Evolutionary conservation across 2,797 vertebrate genomes (phyloP).

Genomic region (Coendou prehensilis): DNA sequence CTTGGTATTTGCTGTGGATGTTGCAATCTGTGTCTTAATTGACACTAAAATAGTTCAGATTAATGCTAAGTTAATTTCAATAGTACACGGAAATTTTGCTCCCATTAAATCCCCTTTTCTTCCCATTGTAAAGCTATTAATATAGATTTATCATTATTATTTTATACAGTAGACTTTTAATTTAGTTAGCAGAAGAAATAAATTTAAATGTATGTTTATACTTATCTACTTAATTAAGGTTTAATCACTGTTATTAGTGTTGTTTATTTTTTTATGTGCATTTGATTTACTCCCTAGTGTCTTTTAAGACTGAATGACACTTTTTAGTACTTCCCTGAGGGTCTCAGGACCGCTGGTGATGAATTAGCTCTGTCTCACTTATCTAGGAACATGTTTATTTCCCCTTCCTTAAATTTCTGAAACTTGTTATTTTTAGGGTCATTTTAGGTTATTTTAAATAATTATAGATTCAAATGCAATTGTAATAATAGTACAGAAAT

Average conservation of each 20-base stretch:
- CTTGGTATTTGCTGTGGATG: not conserved
- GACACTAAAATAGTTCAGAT: not conserved
- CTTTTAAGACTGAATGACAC: not conserved
- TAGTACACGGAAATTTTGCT: not conserved
- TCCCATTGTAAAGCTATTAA: not conserved
- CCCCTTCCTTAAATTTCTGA: not conserved
- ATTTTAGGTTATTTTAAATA: not conserved
- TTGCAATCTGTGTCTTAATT: not conserved
- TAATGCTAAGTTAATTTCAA: not conserved
- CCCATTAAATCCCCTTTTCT: not conserved
- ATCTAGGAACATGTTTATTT: not conserved
- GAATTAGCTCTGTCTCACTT: not conserved
- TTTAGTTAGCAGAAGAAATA: not conserved
- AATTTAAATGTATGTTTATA: not conserved
- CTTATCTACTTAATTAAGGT: not conserved
- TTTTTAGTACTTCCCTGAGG: not conserved
- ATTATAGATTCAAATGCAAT: not conserved
- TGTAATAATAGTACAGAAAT: not conserved
- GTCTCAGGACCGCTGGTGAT: not conserved
- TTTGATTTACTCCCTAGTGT: not conserved
- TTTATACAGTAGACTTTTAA: not conserved
- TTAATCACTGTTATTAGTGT: not conserved
- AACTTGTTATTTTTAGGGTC: not conserved
- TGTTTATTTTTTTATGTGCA: not conserved
- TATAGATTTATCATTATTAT: not conserved